Evolutionary conservation across 92 coral and sea anemone species (phyloP), one percentile per base, ranked within the genome.

Genomic region (Desmophyllum pertusum): DNA sequence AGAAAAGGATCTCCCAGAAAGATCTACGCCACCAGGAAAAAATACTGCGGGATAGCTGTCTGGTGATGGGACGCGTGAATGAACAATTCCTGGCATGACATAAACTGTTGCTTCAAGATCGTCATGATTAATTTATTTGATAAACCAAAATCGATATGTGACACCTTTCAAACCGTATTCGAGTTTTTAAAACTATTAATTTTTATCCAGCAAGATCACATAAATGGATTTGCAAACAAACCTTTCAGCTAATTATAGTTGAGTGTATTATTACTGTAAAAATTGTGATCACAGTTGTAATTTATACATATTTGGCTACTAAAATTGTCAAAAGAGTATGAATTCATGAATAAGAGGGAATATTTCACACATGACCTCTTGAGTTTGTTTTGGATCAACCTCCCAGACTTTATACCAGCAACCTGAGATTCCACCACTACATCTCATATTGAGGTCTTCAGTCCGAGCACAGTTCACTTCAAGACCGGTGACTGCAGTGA

Each of bases 1-100:
- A 97, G 73, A 84, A 83, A 23, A 83, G 77, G 29, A 88, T 93
- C 52, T 91, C 94, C 51, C 96, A 93, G 80, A 89, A 89, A 71
- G 99, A 97, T 86, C 75, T 97, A 17, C 93, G 94, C 42, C 97
- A 97, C 66, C 99, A 97, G 78, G 94, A 92, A 68, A 95, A 92
- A 76, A 85, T 77, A 50, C 70, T 97, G 59, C 94, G 98, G 48
- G 95, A 97, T 81, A 76, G 79, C 52, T 97, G 99, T 71, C 86
- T 97, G 83, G 91, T 83, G 65, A 94, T 94, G 99, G 99, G 99
- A 1, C 88, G 75, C 64, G 98, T 94, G 37, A 94, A 97, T 61
- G 98, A 97, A 15, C 84, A 94, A 55, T 97, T 94, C 67, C 8
- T 95, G 55, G 94, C 99, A 18, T 97, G 72, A 88, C 53, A 50